Evolutionary conservation across 2,888 invertebrate species (phyloP).

Genomic region (Cantharis nigra): DNA sequence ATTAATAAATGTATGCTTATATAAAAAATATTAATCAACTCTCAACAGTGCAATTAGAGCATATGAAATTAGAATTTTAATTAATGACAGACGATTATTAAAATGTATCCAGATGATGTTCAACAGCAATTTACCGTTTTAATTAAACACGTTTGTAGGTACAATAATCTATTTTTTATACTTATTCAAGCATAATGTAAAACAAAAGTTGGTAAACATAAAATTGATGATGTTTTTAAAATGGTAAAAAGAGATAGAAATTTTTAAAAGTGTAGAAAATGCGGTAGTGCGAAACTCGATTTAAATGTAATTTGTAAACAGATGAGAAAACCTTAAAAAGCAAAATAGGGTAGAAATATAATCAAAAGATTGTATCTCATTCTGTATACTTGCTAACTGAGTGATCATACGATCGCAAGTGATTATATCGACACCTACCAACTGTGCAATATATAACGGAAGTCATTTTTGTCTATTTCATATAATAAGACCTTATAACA

Average conservation of each 20-base stretch:
- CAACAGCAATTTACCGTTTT: background rate
- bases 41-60: background rate
- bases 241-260: slow-evolving; percentile 27
- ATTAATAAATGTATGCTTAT: background rate
- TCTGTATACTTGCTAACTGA: background rate
- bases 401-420: background rate
- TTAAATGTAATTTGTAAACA: slow-evolving; percentile 28
- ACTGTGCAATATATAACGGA: background rate
- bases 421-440: background rate
- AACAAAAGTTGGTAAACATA: slow-evolving; percentile 37
- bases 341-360: slow-evolving; percentile 12
- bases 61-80: background rate
- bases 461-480: background rate
- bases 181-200: slow-evolving; percentile 48
- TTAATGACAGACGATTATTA: background rate
- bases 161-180: slow-evolving; percentile 45
- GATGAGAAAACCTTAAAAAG: slow-evolving; percentile 16
- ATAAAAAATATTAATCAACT: background rate
- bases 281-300: slow-evolving; percentile 19
- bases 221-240: slow-evolving; percentile 39
- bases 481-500: slow-evolving; percentile 1
- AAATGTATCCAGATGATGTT: background rate
- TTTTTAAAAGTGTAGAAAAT: slow-evolving; percentile 23
- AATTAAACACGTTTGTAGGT: background rate
- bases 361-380: slow-evolving; percentile 6